These are phyloP conservation scores for Ptilodon capucinus DNA, from an alignment of 2,888 invertebrate genomes.

Conservation along the genomic window DNA sequence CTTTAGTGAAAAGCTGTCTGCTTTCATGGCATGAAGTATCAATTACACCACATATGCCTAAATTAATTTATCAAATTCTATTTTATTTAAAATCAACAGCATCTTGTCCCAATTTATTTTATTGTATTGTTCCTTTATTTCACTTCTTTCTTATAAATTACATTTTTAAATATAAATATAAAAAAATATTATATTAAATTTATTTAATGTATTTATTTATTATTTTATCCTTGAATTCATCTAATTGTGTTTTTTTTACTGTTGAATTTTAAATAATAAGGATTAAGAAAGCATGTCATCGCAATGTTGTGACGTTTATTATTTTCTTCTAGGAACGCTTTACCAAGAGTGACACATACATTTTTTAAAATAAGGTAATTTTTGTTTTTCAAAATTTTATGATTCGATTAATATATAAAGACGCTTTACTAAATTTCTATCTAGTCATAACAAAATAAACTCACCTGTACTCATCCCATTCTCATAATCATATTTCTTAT, in stretches of 20 bases:
- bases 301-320: conserved; percentile 77
- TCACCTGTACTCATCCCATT: too few species aligned
- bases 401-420: conserved; percentile 12
- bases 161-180: too few species aligned
- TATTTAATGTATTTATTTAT: too few species aligned
- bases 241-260: not conserved
- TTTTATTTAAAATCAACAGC: conserved; percentile 1
- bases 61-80: conserved; percentile 2
- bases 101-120: too few species aligned
- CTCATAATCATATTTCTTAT: not conserved
- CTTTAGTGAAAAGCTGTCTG: conserved; percentile 30
- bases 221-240: too few species aligned
- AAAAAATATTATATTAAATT: too few species aligned
- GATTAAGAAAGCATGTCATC: conserved; percentile 48
- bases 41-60: conserved; percentile 9
- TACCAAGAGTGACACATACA: conserved; percentile 93
- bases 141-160: too few species aligned
- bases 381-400: conserved; percentile 41
- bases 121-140: too few species aligned
- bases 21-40: conserved; percentile 27
- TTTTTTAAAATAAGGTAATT: conserved; percentile 86
- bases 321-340: conserved; percentile 86
- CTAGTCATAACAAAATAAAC: not conserved
- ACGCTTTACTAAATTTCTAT: conserved; percentile 28
- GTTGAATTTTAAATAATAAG: not conserved